Conservation (phyloP, 2,113 vertebrate genomes). For the Oxyura jamaicensis region DNA sequence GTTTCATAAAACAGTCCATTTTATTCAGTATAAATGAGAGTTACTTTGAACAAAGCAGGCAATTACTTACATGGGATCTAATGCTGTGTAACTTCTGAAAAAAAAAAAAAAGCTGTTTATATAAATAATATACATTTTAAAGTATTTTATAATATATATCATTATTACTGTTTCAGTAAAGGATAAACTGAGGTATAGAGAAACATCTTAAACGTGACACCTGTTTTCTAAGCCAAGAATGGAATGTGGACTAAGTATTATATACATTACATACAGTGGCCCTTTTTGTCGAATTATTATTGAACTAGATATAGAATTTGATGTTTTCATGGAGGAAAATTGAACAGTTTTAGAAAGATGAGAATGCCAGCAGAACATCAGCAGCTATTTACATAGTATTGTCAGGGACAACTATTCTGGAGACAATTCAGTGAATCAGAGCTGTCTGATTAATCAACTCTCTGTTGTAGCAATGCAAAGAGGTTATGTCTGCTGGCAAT, state of each 20-base stretch:
- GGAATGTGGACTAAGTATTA: neutral
- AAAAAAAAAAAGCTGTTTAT: too few relatives aligned
- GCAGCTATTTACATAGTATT: slow-evolving; percentile 47
- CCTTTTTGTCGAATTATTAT: neutral
- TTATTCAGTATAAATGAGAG: neutral
- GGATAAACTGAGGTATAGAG: neutral
- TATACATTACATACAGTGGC: neutral
- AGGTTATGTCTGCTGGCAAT: slow-evolving; percentile 67
- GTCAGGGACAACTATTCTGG: slow-evolving; percentile 47
- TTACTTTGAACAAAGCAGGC: neutral
- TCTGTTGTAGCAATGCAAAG: slow-evolving; percentile 72
- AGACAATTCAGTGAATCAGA: slow-evolving; percentile 72
- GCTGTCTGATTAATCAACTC: slow-evolving; percentile 74
- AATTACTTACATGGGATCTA: neutral
- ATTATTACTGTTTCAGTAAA: neutral
- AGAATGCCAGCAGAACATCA: neutral
- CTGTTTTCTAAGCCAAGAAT: neutral
- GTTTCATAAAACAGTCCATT: neutral
- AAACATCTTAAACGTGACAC: neutral
- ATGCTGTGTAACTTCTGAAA: neutral
- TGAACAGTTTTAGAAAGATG: slow-evolving; percentile 29
- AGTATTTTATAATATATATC: neutral
- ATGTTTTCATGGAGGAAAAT: neutral
- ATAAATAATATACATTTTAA: neutral
- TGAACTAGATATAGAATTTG: slow-evolving; percentile 8